Evolutionary conservation across 1,140 invertebrate genomes (phyloP).

Genomic region (Pomacea maculata): DNA sequence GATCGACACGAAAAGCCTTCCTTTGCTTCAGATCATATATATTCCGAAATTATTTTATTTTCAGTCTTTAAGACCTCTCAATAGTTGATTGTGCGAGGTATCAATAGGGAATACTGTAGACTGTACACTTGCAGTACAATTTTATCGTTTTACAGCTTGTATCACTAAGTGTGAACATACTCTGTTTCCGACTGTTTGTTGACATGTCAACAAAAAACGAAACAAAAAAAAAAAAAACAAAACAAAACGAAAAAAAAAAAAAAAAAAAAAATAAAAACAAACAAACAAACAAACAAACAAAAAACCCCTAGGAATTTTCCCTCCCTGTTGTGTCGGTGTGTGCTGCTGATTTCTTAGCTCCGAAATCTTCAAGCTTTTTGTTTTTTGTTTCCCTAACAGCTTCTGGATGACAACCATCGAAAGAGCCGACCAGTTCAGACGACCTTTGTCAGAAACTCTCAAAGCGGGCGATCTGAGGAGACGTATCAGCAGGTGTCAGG

Average conservation of each 20-base stretch:
- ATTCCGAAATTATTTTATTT: too few relatives aligned
- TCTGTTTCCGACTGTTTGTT: too few relatives aligned
- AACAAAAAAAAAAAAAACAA: too few relatives aligned
- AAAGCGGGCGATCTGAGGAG: slow-evolving; percentile 87
- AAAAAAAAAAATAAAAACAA: too few relatives aligned
- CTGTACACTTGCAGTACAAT: neutral
- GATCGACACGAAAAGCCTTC: neutral
- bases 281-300: too few relatives aligned
- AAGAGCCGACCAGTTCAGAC: slow-evolving; percentile 77
- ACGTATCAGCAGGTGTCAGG: slow-evolving; percentile 92
- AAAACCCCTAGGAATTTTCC: neutral
- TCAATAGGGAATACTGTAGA: too few relatives aligned
- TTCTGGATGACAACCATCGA: slow-evolving; percentile 98
- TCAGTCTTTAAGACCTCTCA: too few relatives aligned
- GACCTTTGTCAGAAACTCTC: slow-evolving; percentile 88
- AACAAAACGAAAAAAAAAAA: too few relatives aligned
- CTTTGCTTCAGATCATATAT: neutral
- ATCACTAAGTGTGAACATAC: neutral
- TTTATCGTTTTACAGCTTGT: neutral
- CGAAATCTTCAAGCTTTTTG: neutral
- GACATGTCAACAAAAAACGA: neutral
- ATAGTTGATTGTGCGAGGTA: too few relatives aligned
- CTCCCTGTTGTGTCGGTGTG: too few relatives aligned
- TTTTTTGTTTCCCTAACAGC: slow-evolving; percentile 67
- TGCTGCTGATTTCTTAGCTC: neutral